Evolutionary conservation across 2,113 vertebrate species (phyloP).

Genomic region (Hystrix cristata): DNA sequence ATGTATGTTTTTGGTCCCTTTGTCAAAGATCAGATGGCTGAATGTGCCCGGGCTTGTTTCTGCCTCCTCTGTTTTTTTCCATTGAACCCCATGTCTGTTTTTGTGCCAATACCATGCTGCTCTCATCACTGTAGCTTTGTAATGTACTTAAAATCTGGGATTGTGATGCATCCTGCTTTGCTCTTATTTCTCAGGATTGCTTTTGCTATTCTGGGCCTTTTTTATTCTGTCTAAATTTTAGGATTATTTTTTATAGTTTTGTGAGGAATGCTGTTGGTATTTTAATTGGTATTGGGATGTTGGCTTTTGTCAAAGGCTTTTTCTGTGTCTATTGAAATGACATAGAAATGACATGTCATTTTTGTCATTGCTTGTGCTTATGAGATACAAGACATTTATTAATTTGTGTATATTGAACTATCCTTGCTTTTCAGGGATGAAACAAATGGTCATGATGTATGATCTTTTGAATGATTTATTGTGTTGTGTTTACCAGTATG

Average conservation of each 20-base stretch:
- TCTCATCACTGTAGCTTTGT: not conserved
- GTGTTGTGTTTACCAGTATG: not conserved
- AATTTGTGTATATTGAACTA: not conserved
- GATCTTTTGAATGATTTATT: not conserved
- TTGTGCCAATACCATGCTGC: not conserved
- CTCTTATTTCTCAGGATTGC: too few relatives aligned
- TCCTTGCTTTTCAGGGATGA: not conserved
- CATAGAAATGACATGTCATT: not conserved
- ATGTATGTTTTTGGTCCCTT: too few relatives aligned
- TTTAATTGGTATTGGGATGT: not conserved
- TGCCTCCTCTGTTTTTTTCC: not conserved
- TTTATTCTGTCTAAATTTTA: not conserved
- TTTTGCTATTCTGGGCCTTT: not conserved
- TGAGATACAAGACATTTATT: not conserved
- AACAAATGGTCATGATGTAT: not conserved
- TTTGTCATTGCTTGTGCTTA: not conserved
- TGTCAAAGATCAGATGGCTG: too few relatives aligned
- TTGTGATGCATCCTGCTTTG: not conserved
- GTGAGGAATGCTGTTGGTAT: not conserved
- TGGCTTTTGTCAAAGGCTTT: not conserved
- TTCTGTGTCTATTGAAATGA: not conserved
- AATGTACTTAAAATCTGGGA: not conserved
- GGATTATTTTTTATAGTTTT: not conserved
- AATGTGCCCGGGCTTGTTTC: not conserved
- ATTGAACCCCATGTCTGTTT: not conserved